These are phyloP conservation scores for Yponomeuta cagnagella DNA, from an alignment of 2,888 invertebrate species.

Conservation along the genomic window DNA sequence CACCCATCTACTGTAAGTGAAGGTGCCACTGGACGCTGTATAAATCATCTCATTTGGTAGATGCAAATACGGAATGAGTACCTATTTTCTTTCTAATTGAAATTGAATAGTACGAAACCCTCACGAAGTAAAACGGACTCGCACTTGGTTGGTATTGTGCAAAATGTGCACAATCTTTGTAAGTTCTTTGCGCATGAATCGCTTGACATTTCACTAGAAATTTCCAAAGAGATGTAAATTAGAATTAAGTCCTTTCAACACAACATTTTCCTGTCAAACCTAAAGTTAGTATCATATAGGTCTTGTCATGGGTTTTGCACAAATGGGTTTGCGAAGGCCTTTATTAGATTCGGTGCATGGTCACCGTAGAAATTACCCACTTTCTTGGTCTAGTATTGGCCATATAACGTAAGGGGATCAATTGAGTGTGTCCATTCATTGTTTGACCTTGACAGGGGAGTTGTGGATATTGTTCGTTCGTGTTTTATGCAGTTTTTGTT, in stretches of 20 bases:
- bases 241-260: neutral
- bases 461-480: constrained; percentile 20
- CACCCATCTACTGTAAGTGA: too few relatives aligned
- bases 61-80: too few relatives aligned
- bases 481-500: constrained; percentile 2
- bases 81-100: too few relatives aligned
- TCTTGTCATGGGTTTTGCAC: constrained; percentile 22
- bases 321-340: constrained; percentile 26
- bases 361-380: constrained; percentile 50
- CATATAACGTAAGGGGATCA: constrained; percentile 53
- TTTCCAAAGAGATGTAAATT: neutral
- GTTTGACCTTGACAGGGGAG: constrained; percentile 42
- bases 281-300: neutral
- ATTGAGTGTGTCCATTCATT: constrained; percentile 37
- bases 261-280: neutral
- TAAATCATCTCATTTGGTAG: too few relatives aligned
- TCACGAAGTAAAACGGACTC: too few relatives aligned
- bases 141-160: too few relatives aligned
- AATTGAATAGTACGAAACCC: too few relatives aligned
- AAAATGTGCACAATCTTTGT: too few relatives aligned
- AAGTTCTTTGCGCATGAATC: too few relatives aligned
- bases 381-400: constrained; percentile 39
- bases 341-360: constrained; percentile 49
- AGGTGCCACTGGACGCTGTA: too few relatives aligned
- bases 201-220: too few relatives aligned